These are phyloP conservation scores for Pilophorus perplexus DNA, from an alignment of 2,888 invertebrate genomes.

Conservation along the genomic window DNA sequence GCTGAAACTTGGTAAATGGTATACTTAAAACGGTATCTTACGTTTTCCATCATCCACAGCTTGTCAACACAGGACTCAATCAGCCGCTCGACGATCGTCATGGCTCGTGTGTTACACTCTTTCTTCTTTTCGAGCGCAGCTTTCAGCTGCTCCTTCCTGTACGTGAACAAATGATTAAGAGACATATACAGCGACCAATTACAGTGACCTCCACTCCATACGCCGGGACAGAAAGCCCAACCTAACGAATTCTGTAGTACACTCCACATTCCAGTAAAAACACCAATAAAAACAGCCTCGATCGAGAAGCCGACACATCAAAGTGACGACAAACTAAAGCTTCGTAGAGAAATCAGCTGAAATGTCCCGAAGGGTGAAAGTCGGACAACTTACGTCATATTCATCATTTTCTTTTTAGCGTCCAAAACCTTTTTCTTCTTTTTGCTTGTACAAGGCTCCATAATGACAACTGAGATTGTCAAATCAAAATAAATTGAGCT, in stretches of 20 bases:
- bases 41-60: slow-evolving; percentile 52
- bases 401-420: slow-evolving; percentile 35
- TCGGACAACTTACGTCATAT: slow-evolving; percentile 28
- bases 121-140: slow-evolving; percentile 64
- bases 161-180: neutral
- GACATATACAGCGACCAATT: neutral
- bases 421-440: slow-evolving; percentile 31
- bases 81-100: slow-evolving; percentile 68
- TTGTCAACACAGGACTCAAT: slow-evolving; percentile 60
- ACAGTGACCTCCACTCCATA: too few species aligned
- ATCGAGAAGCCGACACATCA: neutral
- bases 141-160: slow-evolving; percentile 46
- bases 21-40: too few species aligned
- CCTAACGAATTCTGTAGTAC: too few species aligned
- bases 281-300: too few species aligned
- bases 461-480: too few species aligned
- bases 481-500: too few species aligned
- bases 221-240: too few species aligned
- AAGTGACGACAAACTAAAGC: neutral
- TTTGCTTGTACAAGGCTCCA: too few species aligned
- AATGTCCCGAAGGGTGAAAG: neutral
- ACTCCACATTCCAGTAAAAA: too few species aligned
- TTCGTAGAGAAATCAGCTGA: neutral
- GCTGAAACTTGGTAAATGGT: too few species aligned
- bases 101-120: slow-evolving; percentile 71